Percentiles rank a stretch among this genome's conserved stretches.
Evolutionary conservation across 2,888 invertebrate genomes (phyloP).

Genomic region (Stegophylla sp.): DNA sequence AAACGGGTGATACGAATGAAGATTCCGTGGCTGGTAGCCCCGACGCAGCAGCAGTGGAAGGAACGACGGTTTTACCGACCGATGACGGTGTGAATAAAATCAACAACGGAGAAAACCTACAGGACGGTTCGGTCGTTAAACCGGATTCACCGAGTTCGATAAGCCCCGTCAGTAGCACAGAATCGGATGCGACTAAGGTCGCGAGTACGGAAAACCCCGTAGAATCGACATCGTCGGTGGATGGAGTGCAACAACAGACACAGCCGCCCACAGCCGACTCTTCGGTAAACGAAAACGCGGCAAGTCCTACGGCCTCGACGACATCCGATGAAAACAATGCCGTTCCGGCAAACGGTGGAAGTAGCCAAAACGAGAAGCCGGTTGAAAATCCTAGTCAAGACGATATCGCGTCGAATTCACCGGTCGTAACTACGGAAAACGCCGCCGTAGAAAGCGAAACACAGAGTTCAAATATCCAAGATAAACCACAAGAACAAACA

Average conservation of each 20-base stretch:
- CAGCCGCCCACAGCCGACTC: not conserved
- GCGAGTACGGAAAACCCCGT: not conserved
- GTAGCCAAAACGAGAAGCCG: not conserved
- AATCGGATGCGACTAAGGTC: not conserved
- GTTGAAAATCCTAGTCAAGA: not conserved
- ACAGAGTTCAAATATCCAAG: not conserved
- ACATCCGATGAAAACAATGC: not conserved
- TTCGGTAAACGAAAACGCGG: not conserved
- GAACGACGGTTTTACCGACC: not conserved
- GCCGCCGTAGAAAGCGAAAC: not conserved
- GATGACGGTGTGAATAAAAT: not conserved
- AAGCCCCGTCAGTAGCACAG: not conserved
- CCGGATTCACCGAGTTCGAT: not conserved
- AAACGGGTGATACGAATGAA: constrained; percentile 16
- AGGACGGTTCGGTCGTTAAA: not conserved
- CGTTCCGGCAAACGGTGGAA: not conserved
- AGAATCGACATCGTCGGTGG: not conserved
- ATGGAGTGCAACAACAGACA: not conserved
- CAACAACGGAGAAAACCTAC: not conserved
- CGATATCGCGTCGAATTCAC: not conserved
- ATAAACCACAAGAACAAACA: constrained; percentile 1
- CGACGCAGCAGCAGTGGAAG: not conserved
- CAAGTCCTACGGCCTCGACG: not conserved
- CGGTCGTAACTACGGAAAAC: not conserved
- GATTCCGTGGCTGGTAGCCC: not conserved